Evolutionary conservation across 2,888 invertebrate species (phyloP).

Genomic region (Callyntrura sp.): DNA sequence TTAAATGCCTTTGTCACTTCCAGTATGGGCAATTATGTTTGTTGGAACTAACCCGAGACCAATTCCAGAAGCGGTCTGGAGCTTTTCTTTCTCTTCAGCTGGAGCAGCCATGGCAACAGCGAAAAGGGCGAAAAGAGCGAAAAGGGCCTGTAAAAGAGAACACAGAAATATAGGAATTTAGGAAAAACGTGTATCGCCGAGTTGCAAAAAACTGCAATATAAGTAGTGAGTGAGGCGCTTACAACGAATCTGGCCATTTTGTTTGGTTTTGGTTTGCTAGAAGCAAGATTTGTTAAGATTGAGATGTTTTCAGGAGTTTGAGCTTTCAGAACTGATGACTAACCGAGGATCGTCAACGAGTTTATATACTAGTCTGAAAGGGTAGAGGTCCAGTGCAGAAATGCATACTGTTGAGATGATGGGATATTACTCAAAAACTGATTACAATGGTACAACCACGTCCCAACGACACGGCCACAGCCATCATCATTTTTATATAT

Average conservation of each 20-base stretch:
- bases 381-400: slow-evolving; percentile 74
- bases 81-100: slow-evolving; percentile 78
- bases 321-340: slow-evolving; percentile 78
- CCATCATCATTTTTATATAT: slow-evolving; percentile 60
- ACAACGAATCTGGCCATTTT: slow-evolving; percentile 81
- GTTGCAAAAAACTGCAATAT: too few species aligned
- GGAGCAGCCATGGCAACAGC: slow-evolving; percentile 80
- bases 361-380: slow-evolving; percentile 73
- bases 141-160: too few species aligned
- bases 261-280: slow-evolving; percentile 48
- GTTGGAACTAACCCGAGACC: slow-evolving; percentile 55
- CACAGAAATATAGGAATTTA: too few species aligned
- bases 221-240: slow-evolving; percentile 58
- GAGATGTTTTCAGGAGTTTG: slow-evolving; percentile 74
- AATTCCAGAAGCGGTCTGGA: slow-evolving; percentile 79
- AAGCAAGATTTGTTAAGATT: slow-evolving; percentile 51
- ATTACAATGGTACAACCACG: slow-evolving; percentile 78
- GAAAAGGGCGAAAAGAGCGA: slow-evolving; percentile 80
- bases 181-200: too few species aligned
- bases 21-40: not conserved
- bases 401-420: slow-evolving; percentile 66
- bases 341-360: slow-evolving; percentile 48
- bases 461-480: slow-evolving; percentile 73
- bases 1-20: too few species aligned
- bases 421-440: slow-evolving; percentile 77